Evolutionary conservation across 1,140 invertebrate genomes (phyloP).

Genomic region (Nasonia vitripennis): DNA sequence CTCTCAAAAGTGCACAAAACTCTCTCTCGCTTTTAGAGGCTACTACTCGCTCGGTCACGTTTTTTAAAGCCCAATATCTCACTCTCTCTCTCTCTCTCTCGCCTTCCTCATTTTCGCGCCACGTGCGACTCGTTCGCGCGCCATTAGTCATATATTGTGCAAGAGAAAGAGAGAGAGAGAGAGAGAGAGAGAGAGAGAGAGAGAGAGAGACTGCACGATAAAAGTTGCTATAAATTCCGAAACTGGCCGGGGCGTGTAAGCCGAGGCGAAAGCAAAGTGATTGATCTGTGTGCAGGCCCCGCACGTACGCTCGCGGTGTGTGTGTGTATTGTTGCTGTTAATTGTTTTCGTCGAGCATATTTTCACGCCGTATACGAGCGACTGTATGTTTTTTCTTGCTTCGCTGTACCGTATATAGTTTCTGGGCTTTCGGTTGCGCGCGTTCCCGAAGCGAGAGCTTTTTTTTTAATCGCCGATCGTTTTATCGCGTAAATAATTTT

Average conservation of each 20-base stretch:
- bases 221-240: conserved; percentile 11
- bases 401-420: neutral
- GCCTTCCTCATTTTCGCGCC: neutral
- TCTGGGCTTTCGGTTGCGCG: too few relatives aligned
- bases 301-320: neutral
- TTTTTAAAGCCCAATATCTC: neutral
- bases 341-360: neutral
- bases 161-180: neutral
- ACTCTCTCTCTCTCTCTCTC: neutral
- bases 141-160: conserved; percentile 4
- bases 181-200: too few relatives aligned
- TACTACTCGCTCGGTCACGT: too few relatives aligned
- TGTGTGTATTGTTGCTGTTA: conserved; percentile 3
- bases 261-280: neutral
- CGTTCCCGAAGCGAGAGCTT: too few relatives aligned
- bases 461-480: too few relatives aligned
- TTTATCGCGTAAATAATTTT: neutral
- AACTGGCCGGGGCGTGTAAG: neutral
- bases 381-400: neutral
- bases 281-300: neutral
- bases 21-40: neutral
- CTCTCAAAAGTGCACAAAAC: neutral
- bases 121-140: neutral
- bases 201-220: neutral
- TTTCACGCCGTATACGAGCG: neutral